Percentiles rank a stretch among this genome's conserved stretches.
These are phyloP conservation scores for Leptogaster cylindrica DNA, from an alignment of 2,888 invertebrate species.

Conservation along the genomic window DNA sequence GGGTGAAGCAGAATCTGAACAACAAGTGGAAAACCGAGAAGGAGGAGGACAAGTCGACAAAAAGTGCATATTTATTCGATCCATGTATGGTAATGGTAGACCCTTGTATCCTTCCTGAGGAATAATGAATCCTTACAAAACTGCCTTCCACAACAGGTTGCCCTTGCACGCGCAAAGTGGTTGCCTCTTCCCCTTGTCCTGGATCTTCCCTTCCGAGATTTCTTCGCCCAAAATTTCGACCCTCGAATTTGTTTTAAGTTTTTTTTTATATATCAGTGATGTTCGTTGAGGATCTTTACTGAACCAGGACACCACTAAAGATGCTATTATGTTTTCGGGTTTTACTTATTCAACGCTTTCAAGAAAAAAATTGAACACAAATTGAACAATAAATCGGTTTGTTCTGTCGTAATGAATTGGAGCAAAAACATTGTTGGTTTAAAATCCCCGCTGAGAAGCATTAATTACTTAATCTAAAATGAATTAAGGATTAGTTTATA, in stretches of 20 bases:
- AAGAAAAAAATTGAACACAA: no score
- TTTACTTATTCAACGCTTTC: no score
- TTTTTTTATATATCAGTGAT: no score
- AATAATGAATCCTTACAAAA: background rate
- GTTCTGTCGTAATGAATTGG: no score
- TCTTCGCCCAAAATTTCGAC: background rate
- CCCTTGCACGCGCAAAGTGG: background rate
- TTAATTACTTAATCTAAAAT: no score
- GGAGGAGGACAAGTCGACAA: background rate
- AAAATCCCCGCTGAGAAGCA: no score
- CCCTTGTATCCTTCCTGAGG: slow-evolving; percentile 10
- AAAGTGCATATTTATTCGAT: slow-evolving; percentile 15
- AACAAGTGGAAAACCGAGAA: slow-evolving; percentile 35
- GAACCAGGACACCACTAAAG: no score
- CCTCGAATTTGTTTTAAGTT: slow-evolving; percentile 10
- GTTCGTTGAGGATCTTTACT: no score
- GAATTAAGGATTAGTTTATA: no score
- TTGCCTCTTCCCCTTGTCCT: background rate
- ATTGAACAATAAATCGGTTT: no score
- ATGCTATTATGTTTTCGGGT: no score
- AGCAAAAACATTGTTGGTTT: no score
- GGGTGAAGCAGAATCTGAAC: background rate
- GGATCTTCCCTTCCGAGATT: background rate
- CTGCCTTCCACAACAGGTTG: slow-evolving; percentile 19
- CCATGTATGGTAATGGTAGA: background rate